Percentiles rank a stretch among this genome's conserved stretches.
These are phyloP conservation scores for Diprion similis DNA, from an alignment of 1,140 invertebrate genomes.

Conservation along the genomic window DNA sequence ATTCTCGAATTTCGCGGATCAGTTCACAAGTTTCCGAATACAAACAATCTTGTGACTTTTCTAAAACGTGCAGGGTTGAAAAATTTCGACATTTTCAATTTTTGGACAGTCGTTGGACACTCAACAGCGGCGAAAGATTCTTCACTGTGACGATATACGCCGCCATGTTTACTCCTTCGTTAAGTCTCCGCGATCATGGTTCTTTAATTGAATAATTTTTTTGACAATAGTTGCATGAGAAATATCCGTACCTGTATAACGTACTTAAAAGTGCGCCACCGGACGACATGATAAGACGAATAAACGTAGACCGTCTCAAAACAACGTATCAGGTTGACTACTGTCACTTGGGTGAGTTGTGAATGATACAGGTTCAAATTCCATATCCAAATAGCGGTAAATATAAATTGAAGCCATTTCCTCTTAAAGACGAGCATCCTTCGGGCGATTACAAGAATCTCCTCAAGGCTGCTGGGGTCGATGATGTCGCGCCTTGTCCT, in stretches of 20 bases:
- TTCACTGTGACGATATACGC: too few species aligned
- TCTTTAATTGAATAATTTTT: conserved; percentile 14
- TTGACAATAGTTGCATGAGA: conserved; percentile 61
- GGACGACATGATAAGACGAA: conserved; percentile 61
- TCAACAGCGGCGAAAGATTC: too few species aligned
- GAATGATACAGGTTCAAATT: background rate
- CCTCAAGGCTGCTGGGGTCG: conserved; percentile 56
- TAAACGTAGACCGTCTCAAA: conserved; percentile 64
- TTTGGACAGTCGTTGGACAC: too few species aligned
- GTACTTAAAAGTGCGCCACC: conserved; percentile 62
- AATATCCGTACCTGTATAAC: conserved; percentile 67
- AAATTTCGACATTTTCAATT: too few species aligned
- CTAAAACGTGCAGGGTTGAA: too few species aligned
- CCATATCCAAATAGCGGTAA: conserved; percentile 3
- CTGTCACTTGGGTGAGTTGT: conserved; percentile 60
- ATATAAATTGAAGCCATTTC: conserved; percentile 7
- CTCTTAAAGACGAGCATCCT: conserved; percentile 54
- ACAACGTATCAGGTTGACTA: conserved; percentile 68
- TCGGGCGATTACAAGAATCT: conserved; percentile 63
- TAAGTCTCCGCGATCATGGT: background rate
- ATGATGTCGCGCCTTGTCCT: conserved; percentile 60
- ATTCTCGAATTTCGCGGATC: too few species aligned
- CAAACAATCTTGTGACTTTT: too few species aligned
- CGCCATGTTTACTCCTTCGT: background rate
- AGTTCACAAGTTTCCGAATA: too few species aligned